Evolutionary conservation across 2,888 invertebrate genomes (phyloP).

Genomic region (Noctuana brunneofusca): DNA sequence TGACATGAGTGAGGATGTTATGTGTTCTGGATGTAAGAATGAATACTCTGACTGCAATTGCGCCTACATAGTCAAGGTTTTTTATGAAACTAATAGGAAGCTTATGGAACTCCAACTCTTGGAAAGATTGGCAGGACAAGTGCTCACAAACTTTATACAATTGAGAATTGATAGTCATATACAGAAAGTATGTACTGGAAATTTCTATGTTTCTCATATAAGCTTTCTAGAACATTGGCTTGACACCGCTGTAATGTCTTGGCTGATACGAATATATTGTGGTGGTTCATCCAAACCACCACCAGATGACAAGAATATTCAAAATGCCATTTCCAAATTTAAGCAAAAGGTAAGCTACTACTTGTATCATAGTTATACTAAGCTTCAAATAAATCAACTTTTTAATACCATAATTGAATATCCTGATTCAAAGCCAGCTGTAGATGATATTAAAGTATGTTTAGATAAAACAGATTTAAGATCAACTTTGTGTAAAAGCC

Average conservation of each 20-base stretch:
- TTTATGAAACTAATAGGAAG: conserved; percentile 90
- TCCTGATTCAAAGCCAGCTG: conserved; percentile 96
- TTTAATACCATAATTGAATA: conserved; percentile 99
- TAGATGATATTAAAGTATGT: conserved; percentile 94
- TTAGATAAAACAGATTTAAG: conserved; percentile 93
- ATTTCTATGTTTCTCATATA: conserved; percentile 92
- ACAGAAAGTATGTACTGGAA: conserved; percentile 92
- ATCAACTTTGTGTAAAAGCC: conserved; percentile 87
- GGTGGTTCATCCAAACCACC: conserved; percentile 84
- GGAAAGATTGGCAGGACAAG: conserved; percentile 92
- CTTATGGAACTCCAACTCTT: conserved; percentile 90
- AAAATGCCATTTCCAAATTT: conserved; percentile 85
- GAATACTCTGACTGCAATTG: conserved; percentile 84
- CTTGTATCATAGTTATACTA: conserved; percentile 94
- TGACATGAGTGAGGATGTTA: conserved; percentile 82
- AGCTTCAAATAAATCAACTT: conserved; percentile 93
- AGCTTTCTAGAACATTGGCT: conserved; percentile 93
- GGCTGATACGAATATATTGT: conserved; percentile 92
- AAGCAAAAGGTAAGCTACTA: conserved; percentile 91
- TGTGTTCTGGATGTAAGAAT: conserved; percentile 89
- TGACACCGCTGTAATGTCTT: conserved; percentile 91
- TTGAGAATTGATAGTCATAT: conserved; percentile 92
- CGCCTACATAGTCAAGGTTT: conserved; percentile 86
- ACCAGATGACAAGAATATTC: conserved; percentile 79
- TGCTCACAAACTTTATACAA: conserved; percentile 92